These are phyloP conservation scores for Quadriops clusia DNA, from an alignment of 2,888 invertebrate species.

Conservation along the genomic window DNA sequence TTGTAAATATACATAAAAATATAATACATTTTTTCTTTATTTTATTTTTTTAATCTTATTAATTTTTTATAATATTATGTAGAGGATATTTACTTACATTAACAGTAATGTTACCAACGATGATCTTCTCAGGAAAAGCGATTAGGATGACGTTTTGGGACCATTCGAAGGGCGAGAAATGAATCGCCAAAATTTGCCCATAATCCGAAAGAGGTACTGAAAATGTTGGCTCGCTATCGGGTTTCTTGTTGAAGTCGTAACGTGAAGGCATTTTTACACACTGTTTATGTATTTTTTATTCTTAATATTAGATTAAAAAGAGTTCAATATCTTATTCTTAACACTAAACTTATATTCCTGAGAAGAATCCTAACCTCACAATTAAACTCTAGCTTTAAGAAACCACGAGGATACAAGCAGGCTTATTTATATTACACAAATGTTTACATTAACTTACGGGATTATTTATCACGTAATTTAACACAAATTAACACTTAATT, in stretches of 20 bases:
- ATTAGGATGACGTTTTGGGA: constrained; percentile 51
- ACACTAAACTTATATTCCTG: too few relatives aligned
- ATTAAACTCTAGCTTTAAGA: too few relatives aligned
- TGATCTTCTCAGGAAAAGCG: constrained; percentile 44
- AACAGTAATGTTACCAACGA: constrained; percentile 44
- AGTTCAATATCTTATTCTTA: too few relatives aligned
- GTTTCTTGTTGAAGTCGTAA: constrained; percentile 17
- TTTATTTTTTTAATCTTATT: constrained; percentile 1
- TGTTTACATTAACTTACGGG: too few relatives aligned
- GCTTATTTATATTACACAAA: too few relatives aligned
- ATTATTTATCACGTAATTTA: too few relatives aligned
- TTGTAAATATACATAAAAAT: constrained; percentile 1
- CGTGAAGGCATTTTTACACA: too few relatives aligned
- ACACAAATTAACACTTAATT: too few relatives aligned
- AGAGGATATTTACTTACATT: constrained; percentile 38
- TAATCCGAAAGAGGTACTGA: constrained; percentile 37
- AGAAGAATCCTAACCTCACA: too few relatives aligned
- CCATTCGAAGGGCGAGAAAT: constrained; percentile 52
- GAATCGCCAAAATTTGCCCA: constrained; percentile 44
- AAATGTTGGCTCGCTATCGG: constrained; percentile 33
- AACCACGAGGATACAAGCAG: too few relatives aligned
- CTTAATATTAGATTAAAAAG: too few relatives aligned
- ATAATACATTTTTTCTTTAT: constrained; percentile 1
- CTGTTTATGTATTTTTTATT: too few relatives aligned
- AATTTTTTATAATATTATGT: not conserved